Base-by-base conservation (phyloP, 2,797 vertebrate genomes). In the Rhincodon typus region DNA sequence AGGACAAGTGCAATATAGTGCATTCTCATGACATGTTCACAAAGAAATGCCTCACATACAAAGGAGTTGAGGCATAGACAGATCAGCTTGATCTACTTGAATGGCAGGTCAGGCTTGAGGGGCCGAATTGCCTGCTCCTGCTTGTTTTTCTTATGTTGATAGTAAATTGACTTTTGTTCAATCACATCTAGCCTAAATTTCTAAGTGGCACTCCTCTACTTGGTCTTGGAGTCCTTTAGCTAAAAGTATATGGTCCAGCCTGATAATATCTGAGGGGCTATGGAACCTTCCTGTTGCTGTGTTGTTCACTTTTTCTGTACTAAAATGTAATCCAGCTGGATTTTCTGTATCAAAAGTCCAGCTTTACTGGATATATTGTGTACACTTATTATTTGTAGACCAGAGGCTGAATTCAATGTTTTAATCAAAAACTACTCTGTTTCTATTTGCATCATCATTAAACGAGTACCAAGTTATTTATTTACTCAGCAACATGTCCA, bases 111-210 rank as follows among this genome's bases (percentile, higher is more conserved):
- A 62, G 57, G 57, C 57, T 62, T 0, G 57, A 62, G 57, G 57
- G 10, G 57, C 57, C 10, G 57, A 62, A 62, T 62, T 10, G 57
- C 57, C 57, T 62, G 8, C 7, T 62, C 57, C 57, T 10, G 57
- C 57, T 62, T 62, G 8, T 62, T 62, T 62, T 12, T 62, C 57
- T 62, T 13, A 67, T 93, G 19, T 93, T 93, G 66, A 93, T 91
- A 91, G 88, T 66, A 62, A 91, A 91, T 66, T 91, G 88, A 53
- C 88, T 66, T 91, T 91, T 91, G 69, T 93, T 93, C 90, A 42
- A 25, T 93, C 66, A 23, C 67, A 62, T 42, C n/a, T n/a, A 38
- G 90, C 23, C n/a, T 25, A 93, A 93, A 42, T 69, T 93, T 38
- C 62, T 69, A 66, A 6, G n/a, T 93, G 90, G 90, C n/a, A 42